Evolutionary conservation across 2,113 vertebrate genomes (phyloP).

Genomic region (Elanoides forficatus): DNA sequence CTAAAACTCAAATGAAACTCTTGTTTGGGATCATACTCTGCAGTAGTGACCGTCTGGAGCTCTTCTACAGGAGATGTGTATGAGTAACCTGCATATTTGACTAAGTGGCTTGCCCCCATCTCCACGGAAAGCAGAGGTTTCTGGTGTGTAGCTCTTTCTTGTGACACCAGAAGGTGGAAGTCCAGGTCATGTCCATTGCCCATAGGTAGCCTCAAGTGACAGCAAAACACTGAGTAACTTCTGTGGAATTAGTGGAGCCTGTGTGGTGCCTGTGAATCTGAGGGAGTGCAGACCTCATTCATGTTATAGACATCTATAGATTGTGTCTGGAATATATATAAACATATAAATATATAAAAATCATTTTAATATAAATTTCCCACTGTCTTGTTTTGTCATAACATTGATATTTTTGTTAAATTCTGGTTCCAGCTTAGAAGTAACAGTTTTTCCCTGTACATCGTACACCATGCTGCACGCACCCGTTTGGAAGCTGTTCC

Average conservation of each 20-base stretch:
- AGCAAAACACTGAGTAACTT: fast-evolving
- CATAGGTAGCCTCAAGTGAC: not conserved
- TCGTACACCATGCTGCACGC: fast-evolving
- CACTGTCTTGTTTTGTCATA: not conserved
- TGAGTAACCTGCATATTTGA: not conserved
- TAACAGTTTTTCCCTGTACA: not conserved
- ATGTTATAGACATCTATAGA: not conserved
- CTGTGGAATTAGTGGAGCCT: not conserved
- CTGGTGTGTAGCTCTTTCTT: not conserved
- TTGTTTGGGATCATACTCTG: not conserved
- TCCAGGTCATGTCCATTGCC: fast-evolving
- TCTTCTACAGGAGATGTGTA: not conserved
- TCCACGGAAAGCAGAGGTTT: not conserved
- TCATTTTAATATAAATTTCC: not conserved
- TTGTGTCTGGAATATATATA: not conserved
- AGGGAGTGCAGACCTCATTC: not conserved
- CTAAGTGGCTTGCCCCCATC: fast-evolving
- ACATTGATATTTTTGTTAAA: not conserved
- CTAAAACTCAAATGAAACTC: not conserved
- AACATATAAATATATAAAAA: not conserved
- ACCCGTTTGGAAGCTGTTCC: not conserved
- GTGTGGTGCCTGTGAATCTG: not conserved
- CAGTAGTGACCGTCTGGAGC: not conserved
- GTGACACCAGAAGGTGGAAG: not conserved
- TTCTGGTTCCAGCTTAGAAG: not conserved